phyloP scores from a whole-genome alignment of 1,140 invertebrate species.

The Euglossa dilemma region DNA sequence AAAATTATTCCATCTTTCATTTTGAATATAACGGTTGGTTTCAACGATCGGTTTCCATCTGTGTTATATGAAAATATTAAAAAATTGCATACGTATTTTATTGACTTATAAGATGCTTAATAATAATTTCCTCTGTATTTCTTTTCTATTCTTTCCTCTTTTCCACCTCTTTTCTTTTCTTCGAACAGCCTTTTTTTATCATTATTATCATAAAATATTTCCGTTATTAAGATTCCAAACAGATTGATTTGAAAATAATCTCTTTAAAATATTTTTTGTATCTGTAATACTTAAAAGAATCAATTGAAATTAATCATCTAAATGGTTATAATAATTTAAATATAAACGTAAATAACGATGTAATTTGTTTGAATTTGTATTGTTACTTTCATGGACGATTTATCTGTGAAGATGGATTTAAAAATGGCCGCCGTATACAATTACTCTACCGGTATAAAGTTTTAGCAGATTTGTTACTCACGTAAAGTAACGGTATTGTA shows the following conservation, averaged over 20 bases:
- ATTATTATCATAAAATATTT: not conserved
- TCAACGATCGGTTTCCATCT: not conserved
- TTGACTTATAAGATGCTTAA: not conserved
- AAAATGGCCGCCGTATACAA: constrained; percentile 31
- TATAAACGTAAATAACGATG: not conserved
- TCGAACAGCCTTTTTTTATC: not conserved
- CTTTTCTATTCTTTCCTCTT: not conserved
- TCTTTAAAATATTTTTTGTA: constrained; percentile 12
- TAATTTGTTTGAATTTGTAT: constrained; percentile 9
- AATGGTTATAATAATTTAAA: not conserved
- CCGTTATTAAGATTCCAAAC: not conserved
- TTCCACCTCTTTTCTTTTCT: not conserved
- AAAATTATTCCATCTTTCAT: not conserved
- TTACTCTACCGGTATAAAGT: constrained; percentile 41
- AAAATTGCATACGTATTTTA: not conserved
- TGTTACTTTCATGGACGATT: constrained; percentile 19
- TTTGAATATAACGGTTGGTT: not conserved
- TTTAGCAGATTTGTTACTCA: constrained; percentile 21
- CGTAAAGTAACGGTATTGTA: constrained; percentile 35
- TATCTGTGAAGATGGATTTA: constrained; percentile 22
- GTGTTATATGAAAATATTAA: not conserved
- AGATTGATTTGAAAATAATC: not conserved
- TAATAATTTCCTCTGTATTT: not conserved
- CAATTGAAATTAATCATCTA: not conserved
- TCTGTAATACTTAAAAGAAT: not conserved